phyloP scores from a whole-genome alignment of 2,888 invertebrate species.

The Scrobipalpa atriplicella region DNA sequence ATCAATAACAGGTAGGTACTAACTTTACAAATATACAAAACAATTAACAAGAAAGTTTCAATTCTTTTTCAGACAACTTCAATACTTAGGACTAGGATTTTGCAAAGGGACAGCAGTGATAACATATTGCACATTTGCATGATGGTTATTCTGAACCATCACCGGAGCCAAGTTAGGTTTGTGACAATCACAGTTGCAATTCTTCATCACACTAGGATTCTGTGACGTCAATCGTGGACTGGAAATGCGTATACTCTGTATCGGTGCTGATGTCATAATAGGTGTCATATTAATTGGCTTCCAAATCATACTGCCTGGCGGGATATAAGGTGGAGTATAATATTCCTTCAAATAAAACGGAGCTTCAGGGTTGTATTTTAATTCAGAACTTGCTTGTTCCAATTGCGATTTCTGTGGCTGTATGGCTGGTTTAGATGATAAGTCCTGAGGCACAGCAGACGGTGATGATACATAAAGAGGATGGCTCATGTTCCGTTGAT shows the following conservation, averaged over 20 bases:
- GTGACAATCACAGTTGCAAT: slow-evolving; percentile 61
- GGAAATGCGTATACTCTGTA: slow-evolving; percentile 36
- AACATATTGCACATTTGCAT: slow-evolving; percentile 52
- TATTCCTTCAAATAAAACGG: slow-evolving; percentile 46
- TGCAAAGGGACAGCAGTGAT: slow-evolving; percentile 51
- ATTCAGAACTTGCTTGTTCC: neutral
- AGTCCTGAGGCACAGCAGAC: slow-evolving; percentile 10
- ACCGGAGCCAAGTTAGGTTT: slow-evolving; percentile 33
- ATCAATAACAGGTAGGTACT: neutral
- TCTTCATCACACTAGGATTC: slow-evolving; percentile 36
- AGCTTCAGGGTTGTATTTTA: slow-evolving; percentile 30
- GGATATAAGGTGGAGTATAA: slow-evolving; percentile 48
- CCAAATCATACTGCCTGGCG: slow-evolving; percentile 55
- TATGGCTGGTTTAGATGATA: slow-evolving; percentile 1
- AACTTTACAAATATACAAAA: neutral
- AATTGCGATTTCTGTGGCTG: neutral
- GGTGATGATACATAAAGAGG: neutral
- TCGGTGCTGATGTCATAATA: slow-evolving; percentile 40
- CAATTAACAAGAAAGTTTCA: neutral
- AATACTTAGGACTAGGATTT: slow-evolving; percentile 40
- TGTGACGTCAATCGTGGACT: slow-evolving; percentile 34
- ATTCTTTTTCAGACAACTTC: neutral
- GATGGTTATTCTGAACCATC: slow-evolving; percentile 30
- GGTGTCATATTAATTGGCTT: slow-evolving; percentile 53
- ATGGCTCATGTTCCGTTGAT: neutral